A percentile compares a stretch with the other conserved stretches of the same genome.
phyloP scores from a whole-genome alignment of 2,113 vertebrate genomes.

The Cettia cetti region DNA sequence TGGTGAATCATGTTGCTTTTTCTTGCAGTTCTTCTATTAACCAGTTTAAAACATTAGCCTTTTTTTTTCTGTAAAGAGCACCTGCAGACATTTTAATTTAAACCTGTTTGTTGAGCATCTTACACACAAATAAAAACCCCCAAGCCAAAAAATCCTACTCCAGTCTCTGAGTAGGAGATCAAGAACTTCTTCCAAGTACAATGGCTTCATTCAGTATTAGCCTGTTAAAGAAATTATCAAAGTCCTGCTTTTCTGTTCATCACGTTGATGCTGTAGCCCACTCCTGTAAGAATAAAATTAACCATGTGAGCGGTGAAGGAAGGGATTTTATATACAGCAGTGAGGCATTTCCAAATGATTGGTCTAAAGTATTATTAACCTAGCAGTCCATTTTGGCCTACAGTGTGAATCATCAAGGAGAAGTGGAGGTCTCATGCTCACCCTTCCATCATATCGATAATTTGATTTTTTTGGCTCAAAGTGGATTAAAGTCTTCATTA shows the following conservation, averaged over 20 bases:
- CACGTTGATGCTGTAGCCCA: slow-evolving; percentile 42
- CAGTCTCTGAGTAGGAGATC: slow-evolving; percentile 64
- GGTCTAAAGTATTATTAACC: slow-evolving; percentile 25
- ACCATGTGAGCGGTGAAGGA: slow-evolving; percentile 18
- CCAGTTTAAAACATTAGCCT: slow-evolving; percentile 71
- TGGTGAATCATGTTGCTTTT: slow-evolving; percentile 68
- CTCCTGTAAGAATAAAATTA: slow-evolving; percentile 37
- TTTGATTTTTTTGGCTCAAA: slow-evolving; percentile 56
- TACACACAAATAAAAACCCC: neutral
- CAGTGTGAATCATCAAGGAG: slow-evolving; percentile 49
- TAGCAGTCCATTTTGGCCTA: slow-evolving; percentile 54
- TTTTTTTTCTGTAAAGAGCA: slow-evolving; percentile 72
- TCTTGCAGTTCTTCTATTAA: slow-evolving; percentile 65
- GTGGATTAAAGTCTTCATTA: slow-evolving; percentile 57
- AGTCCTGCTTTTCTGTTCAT: slow-evolving; percentile 61
- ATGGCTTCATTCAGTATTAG: slow-evolving; percentile 65
- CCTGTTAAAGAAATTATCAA: slow-evolving; percentile 38
- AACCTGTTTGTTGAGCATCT: slow-evolving; percentile 70
- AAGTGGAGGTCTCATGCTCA: slow-evolving; percentile 60
- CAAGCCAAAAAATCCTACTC: slow-evolving; percentile 76
- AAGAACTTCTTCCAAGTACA: slow-evolving; percentile 72
- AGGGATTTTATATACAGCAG: slow-evolving; percentile 58
- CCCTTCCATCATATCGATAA: slow-evolving; percentile 50
- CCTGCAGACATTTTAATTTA: slow-evolving; percentile 66
- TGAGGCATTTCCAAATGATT: slow-evolving; percentile 51